Evolutionary conservation across 2,888 invertebrate genomes (phyloP).

Genomic region (Escarpia spicata): DNA sequence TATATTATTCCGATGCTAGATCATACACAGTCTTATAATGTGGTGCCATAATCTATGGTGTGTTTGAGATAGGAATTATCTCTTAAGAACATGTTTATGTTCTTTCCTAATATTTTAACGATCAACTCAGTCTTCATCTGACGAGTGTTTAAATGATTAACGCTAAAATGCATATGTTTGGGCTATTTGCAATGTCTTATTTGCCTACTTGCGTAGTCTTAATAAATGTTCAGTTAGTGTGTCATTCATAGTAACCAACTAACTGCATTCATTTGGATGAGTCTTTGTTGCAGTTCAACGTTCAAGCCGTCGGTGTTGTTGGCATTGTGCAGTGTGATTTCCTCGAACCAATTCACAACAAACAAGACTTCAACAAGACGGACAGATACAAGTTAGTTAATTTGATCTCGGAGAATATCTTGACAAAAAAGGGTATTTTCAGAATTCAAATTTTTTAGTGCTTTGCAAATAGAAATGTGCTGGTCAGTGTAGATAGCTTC

Average conservation of each 20-base stretch:
- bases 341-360: conserved; percentile 61
- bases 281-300: conserved; percentile 27
- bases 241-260: background rate
- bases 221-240: too few relatives aligned
- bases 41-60: too few relatives aligned
- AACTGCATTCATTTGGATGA: background rate
- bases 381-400: conserved; percentile 56
- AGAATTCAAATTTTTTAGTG: background rate
- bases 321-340: conserved; percentile 60
- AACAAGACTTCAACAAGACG: conserved; percentile 61
- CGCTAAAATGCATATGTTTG: too few relatives aligned
- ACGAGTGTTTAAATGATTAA: too few relatives aligned
- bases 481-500: background rate
- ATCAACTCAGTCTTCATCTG: too few relatives aligned
- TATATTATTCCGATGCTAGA: too few relatives aligned
- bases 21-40: too few relatives aligned
- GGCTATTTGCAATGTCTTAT: too few relatives aligned
- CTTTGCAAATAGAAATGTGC: background rate
- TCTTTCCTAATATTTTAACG: too few relatives aligned
- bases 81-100: too few relatives aligned
- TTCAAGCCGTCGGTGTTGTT: conserved; percentile 58
- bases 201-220: too few relatives aligned
- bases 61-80: too few relatives aligned
- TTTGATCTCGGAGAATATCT: background rate
- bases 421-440: background rate